phyloP scores from a whole-genome alignment of 2,113 vertebrate genomes.

The Elephantulus edwardii region DNA sequence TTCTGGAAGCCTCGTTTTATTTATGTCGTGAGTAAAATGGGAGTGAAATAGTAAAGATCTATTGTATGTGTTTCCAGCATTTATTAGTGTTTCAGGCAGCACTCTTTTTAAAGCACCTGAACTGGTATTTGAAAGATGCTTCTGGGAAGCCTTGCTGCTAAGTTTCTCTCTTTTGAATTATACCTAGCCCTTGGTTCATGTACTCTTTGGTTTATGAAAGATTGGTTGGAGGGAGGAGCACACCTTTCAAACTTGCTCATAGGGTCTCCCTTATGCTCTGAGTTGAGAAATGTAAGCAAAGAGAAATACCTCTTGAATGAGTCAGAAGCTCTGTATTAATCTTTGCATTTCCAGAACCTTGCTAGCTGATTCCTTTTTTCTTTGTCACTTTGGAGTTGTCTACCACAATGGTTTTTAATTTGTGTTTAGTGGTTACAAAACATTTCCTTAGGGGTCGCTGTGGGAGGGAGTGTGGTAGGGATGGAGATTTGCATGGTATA shows the following conservation, averaged over 20 bases:
- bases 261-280: background rate
- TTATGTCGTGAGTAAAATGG: background rate
- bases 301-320: background rate
- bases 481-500: background rate
- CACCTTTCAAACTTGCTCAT: background rate
- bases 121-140: constrained; percentile 34
- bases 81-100: constrained; percentile 23
- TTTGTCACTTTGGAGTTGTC: background rate
- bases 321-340: background rate
- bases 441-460: background rate
- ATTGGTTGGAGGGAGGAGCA: background rate
- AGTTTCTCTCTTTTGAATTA: background rate
- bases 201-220: background rate
- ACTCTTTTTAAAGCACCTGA: background rate
- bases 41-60: background rate
- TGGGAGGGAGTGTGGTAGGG: background rate
- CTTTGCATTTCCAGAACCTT: background rate
- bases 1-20: background rate
- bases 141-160: constrained; percentile 50
- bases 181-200: background rate
- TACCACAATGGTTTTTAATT: background rate
- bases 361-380: background rate
- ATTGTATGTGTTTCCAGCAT: background rate
- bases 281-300: background rate
- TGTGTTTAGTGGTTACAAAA: background rate